Conservation (phyloP, 1,140 invertebrate genomes). For the Agrilus planipennis region DNA sequence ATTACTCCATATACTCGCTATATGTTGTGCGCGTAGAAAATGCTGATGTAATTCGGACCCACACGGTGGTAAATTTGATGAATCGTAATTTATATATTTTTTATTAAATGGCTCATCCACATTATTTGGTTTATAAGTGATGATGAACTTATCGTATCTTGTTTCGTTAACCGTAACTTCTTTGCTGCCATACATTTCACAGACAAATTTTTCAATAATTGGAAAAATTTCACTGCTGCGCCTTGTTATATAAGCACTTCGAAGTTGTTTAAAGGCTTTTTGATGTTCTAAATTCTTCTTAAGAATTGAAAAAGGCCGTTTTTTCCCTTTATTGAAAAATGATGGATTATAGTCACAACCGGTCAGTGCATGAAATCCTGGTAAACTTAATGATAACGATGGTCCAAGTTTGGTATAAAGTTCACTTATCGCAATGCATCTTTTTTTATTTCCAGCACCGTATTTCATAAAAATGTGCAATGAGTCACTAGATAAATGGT, state of each 20-base stretch:
- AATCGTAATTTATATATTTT: constrained; percentile 20
- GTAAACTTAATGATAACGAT: constrained; percentile 11
- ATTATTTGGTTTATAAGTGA: constrained; percentile 16
- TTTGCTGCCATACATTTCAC: constrained; percentile 37
- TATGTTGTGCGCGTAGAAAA: constrained; percentile 16
- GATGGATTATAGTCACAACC: constrained; percentile 11
- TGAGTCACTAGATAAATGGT: constrained; percentile 10
- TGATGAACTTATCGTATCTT: constrained; percentile 18
- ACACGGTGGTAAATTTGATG: constrained; percentile 18
- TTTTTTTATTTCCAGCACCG: constrained; percentile 9
- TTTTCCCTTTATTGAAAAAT: constrained; percentile 12
- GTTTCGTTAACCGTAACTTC: constrained; percentile 15
- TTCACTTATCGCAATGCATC: constrained; percentile 11
- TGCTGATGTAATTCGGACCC: constrained; percentile 17
- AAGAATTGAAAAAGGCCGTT: constrained; percentile 8
- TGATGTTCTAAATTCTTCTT: constrained; percentile 7
- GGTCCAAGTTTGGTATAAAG: constrained; percentile 11
- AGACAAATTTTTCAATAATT: constrained; percentile 14
- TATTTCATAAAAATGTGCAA: constrained; percentile 14
- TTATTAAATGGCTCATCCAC: constrained; percentile 17
- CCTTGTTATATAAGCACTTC: constrained; percentile 9
- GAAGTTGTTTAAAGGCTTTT: constrained; percentile 10
- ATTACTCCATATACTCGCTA: constrained; percentile 19
- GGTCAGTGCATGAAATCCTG: constrained; percentile 12
- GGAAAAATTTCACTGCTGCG: constrained; percentile 9